These are phyloP conservation scores for Melanchra persicariae DNA, from an alignment of 2,888 invertebrate genomes.

Conservation along the genomic window DNA sequence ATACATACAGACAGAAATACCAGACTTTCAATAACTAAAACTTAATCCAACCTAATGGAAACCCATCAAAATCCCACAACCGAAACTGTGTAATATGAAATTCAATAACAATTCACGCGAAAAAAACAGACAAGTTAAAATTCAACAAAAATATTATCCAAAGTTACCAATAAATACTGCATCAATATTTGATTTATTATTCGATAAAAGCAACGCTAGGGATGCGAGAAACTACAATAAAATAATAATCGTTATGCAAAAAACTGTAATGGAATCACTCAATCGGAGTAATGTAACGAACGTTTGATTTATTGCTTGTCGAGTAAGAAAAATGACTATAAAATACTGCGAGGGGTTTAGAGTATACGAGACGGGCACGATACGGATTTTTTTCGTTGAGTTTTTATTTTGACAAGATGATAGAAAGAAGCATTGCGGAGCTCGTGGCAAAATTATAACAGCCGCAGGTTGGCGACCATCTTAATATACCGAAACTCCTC, in stretches of 20 bases:
- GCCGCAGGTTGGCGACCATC: too few relatives aligned
- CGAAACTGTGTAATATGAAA: not conserved
- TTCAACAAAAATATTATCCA: conserved; percentile 35
- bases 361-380: conserved; percentile 70
- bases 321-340: conserved; percentile 89
- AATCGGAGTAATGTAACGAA: conserved; percentile 88
- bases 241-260: conserved; percentile 86
- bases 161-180: conserved; percentile 54
- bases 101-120: conserved; percentile 15
- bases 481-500: too few relatives aligned
- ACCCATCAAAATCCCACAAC: conserved; percentile 2
- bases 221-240: conserved; percentile 66
- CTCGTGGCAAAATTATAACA: too few relatives aligned
- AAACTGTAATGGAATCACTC: conserved; percentile 88
- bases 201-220: conserved; percentile 62
- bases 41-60: conserved; percentile 2
- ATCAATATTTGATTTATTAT: conserved; percentile 65
- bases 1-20: not conserved
- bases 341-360: conserved; percentile 78
- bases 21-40: not conserved
- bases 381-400: conserved; percentile 1
- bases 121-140: conserved; percentile 27
- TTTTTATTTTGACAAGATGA: not conserved
- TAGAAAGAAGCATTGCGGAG: too few relatives aligned
- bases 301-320: conserved; percentile 87